Percentiles rank a stretch among this genome's conserved stretches.
Evolutionary conservation across 2,797 vertebrate species (phyloP).

Genomic region (Hephaestus fuliginosus): DNA sequence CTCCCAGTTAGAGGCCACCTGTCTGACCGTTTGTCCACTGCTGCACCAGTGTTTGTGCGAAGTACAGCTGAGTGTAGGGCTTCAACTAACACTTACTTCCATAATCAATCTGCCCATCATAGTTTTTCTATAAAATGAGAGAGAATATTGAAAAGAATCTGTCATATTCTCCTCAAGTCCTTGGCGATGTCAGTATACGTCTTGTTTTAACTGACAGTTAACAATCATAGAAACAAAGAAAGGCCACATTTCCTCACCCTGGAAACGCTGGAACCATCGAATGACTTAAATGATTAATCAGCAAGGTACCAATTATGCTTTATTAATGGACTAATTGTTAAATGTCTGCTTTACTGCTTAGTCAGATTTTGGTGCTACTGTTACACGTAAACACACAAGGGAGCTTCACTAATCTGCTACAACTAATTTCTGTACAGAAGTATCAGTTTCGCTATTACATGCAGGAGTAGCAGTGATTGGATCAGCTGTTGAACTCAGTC

Average conservation of each 20-base stretch:
- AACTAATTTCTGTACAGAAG: constrained; percentile 7
- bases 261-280: background rate
- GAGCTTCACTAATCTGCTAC: background rate
- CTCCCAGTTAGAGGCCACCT: background rate
- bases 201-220: background rate
- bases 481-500: constrained; percentile 12
- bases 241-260: background rate
- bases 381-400: background rate
- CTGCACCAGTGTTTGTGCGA: background rate
- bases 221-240: background rate
- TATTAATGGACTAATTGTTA: background rate
- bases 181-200: background rate
- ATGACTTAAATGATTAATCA: background rate
- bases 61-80: background rate
- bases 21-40: background rate
- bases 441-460: background rate
- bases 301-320: background rate
- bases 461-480: background rate
- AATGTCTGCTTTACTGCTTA: background rate
- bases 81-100: background rate
- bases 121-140: background rate
- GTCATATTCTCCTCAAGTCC: background rate
- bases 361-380: background rate
- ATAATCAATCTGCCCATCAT: background rate
- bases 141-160: no score